Conservation (phyloP, 2,797 vertebrate species). For the Muscicapa striata region DNA sequence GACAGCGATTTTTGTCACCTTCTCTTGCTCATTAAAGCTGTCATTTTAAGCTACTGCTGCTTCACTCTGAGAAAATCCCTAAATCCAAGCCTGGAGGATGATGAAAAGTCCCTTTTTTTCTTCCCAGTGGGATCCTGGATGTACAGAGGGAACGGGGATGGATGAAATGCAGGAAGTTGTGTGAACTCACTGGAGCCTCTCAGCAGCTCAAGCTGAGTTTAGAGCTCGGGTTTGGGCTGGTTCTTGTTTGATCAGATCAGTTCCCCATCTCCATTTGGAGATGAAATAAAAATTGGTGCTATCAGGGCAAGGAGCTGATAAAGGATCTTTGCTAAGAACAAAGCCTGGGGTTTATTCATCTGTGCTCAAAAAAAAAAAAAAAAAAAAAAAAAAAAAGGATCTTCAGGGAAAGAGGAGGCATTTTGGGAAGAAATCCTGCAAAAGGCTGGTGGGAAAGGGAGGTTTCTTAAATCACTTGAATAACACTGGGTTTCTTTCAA, state of each 20-base stretch:
- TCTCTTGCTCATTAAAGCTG: neutral
- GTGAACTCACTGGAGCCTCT: neutral
- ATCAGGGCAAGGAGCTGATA: neutral
- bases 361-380: neutral
- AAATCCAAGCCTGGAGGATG: neutral
- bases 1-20: neutral
- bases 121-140: neutral
- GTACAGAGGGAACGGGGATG: neutral
- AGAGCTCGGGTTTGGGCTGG: neutral
- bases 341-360: neutral
- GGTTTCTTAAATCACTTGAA: neutral
- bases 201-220: neutral
- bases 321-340: neutral
- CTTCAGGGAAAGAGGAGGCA: neutral
- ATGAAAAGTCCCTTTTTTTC: neutral
- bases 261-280: neutral
- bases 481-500: neutral
- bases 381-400: neutral
- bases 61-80: neutral
- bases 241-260: conserved; percentile 1
- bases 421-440: neutral
- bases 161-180: neutral
- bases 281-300: neutral
- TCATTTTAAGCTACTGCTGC: neutral
- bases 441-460: neutral